phyloP scores from a whole-genome alignment of 1,140 invertebrate genomes.

The Galendromus occidentalis region DNA sequence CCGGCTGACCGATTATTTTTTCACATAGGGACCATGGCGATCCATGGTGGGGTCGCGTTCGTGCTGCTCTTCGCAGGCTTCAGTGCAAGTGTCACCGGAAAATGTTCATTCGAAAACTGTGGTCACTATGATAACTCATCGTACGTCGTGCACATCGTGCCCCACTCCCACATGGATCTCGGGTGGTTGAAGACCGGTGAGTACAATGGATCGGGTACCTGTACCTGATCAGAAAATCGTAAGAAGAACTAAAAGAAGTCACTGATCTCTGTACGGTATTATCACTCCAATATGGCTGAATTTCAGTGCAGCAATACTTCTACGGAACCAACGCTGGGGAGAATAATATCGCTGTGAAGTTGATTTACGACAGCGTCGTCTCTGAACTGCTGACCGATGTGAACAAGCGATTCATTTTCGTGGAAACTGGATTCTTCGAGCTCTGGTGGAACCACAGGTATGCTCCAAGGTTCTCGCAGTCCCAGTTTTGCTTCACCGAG shows the following conservation, averaged over 20 bases:
- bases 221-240: background rate
- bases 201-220: background rate
- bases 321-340: background rate
- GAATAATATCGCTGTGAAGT: conserved; percentile 22
- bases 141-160: conserved; percentile 50
- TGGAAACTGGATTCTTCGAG: conserved; percentile 37
- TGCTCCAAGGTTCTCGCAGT: too few species aligned
- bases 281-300: background rate
- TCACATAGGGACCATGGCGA: too few species aligned
- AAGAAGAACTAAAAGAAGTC: background rate
- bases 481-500: too few species aligned
- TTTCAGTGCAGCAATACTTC: conserved; percentile 1
- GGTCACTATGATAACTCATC: background rate
- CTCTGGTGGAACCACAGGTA: conserved; percentile 34
- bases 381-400: conserved; percentile 27
- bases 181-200: conserved; percentile 63
- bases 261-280: background rate
- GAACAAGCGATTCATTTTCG: conserved; percentile 24
- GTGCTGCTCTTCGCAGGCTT: too few species aligned
- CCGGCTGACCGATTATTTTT: too few species aligned
- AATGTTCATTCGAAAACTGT: background rate
- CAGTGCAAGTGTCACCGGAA: background rate
- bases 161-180: conserved; percentile 58
- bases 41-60: too few species aligned
- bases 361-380: conserved; percentile 34